phyloP scores from a whole-genome alignment of 2,797 vertebrate species.

The Crocodylus rhombifer region DNA sequence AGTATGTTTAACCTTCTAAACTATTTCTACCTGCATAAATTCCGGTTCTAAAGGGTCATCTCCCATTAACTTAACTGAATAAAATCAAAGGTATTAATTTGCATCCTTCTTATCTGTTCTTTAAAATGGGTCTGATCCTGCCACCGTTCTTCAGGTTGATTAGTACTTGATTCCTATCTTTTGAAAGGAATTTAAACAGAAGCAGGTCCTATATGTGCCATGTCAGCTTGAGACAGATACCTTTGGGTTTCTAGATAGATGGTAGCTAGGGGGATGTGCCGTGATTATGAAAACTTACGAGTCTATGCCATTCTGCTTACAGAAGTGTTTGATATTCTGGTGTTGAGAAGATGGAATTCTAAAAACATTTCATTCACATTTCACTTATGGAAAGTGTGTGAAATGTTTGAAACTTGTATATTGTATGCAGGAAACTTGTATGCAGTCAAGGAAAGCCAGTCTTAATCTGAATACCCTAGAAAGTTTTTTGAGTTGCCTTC shows the following conservation, averaged over 20 bases:
- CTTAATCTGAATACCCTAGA: not conserved
- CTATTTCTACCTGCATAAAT: not conserved
- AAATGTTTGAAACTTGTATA: not conserved
- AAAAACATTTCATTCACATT: not conserved
- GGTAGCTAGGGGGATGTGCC: not conserved
- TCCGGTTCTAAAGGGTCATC: not conserved
- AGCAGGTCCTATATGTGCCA: not conserved
- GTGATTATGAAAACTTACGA: not conserved
- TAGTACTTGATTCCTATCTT: not conserved
- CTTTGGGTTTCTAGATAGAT: not conserved
- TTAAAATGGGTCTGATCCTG: not conserved
- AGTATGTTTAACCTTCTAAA: not conserved
- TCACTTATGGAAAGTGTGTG: not conserved
- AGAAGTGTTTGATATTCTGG: not conserved
- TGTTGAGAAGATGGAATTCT: constrained; percentile 8
- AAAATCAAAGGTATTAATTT: constrained; percentile 17
- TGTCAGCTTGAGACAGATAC: not conserved
- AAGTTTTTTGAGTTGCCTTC: too few relatives aligned
- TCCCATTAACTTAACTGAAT: constrained; percentile 9
- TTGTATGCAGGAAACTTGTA: not conserved
- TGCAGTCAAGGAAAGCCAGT: not conserved
- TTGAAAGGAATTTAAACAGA: not conserved
- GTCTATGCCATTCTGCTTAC: not conserved
- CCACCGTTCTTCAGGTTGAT: not conserved
- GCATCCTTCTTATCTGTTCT: not conserved